A percentile compares a stretch with the other conserved stretches of the same genome.
Conservation (phyloP, 2,888 invertebrate genomes). For the Stomorhina lunata region DNA sequence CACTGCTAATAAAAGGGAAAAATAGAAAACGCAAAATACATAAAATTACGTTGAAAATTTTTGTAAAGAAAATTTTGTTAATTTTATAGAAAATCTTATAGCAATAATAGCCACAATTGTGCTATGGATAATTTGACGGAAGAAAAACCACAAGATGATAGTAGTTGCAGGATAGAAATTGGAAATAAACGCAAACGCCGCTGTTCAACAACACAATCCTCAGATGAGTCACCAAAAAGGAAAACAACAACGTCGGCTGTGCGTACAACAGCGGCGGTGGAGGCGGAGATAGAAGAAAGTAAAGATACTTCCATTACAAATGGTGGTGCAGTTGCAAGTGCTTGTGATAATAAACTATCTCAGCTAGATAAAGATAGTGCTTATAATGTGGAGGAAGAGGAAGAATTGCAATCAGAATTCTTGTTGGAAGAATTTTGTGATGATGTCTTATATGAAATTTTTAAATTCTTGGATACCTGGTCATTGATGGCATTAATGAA, state of each 20-base stretch:
- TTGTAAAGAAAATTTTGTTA: neutral
- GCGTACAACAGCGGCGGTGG: neutral
- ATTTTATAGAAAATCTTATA: neutral
- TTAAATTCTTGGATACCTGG: constrained; percentile 76
- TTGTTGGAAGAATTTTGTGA: constrained; percentile 74
- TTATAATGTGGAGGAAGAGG: constrained; percentile 60
- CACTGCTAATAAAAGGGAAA: neutral
- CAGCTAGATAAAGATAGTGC: neutral
- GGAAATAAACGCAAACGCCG: constrained; percentile 71
- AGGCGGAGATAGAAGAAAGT: constrained; percentile 9
- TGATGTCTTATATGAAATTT: constrained; percentile 78
- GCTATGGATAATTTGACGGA: constrained; percentile 33
- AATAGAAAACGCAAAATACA: constrained; percentile 50
- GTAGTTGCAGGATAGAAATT: neutral
- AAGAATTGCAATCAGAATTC: constrained; percentile 40
- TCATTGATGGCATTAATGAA: constrained; percentile 75
- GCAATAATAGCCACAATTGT: neutral
- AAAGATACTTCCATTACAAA: constrained; percentile 14
- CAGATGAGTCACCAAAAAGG: constrained; percentile 63
- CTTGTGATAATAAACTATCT: constrained; percentile 18
- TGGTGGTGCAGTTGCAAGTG: neutral
- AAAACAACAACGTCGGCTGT: constrained; percentile 37
- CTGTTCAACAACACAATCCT: constrained; percentile 61
- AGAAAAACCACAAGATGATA: neutral
- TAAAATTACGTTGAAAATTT: constrained; percentile 14